Base-by-base conservation (phyloP, 2,113 vertebrate species). In the Melanerpes formicivorus region DNA sequence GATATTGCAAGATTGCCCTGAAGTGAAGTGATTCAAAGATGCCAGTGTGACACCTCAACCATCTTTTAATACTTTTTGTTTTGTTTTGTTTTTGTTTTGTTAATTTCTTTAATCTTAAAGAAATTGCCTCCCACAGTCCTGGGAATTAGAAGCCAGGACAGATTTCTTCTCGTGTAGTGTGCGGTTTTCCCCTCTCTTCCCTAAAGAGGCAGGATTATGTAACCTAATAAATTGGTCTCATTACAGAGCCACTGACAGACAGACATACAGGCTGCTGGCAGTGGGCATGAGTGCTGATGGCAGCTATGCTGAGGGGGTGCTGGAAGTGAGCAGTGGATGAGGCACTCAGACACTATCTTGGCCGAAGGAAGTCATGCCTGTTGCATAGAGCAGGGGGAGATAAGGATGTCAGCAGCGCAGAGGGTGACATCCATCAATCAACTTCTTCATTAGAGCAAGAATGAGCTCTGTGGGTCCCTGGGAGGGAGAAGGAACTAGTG, bases 211-310 rank as follows among this genome's bases (percentile, higher is more conserved):
- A 97, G 97, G 97, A 97, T 98, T 98, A 96, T 96, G 95, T 98
- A 97, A 97, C 98, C 96, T 97, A 97, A 96, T 98, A 97, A 98
- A 98, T 97, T 93, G 96, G 89, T 96, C 97, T 98, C 97, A 98
- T 98, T 98, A 98, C 96, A 96, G 97, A 97, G 93, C 73, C 97
- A 98, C 88, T 98, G 98, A 98, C 98, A 98, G 98, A 98, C 96
- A 97, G 94, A 98, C 96, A 97, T 95, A 97, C 84, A 97, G 92
- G 94, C 75, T 97, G 93, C 95, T 97, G 97, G 97, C 97, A 96
- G 71, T 58, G 95, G 96, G 95, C 88, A 86, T 95, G 95, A 90
- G 94, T 82, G 80, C 64, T 96, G 91, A 97, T 97, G 95, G 94
- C 90, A 85, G 95, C 84, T 75, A 37, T 13, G 29, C 50, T 32